These are phyloP conservation scores for Hippolais icterina DNA, from an alignment of 2,113 vertebrate genomes.

Conservation along the genomic window DNA sequence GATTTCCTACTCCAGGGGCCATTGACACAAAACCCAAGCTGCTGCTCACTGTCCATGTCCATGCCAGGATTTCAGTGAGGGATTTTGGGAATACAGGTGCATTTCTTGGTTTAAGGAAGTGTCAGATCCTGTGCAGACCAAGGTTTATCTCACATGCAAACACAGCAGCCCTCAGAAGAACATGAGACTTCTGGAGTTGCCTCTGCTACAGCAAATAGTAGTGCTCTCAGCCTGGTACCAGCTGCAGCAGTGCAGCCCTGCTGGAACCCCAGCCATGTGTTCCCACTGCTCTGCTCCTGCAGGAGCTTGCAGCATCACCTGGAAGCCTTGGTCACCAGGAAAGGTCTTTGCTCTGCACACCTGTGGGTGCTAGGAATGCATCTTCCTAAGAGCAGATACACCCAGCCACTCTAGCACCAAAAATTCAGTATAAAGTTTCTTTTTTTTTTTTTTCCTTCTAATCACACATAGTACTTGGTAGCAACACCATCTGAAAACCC, in stretches of 20 bases:
- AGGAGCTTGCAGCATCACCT: neutral
- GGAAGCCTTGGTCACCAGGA: neutral
- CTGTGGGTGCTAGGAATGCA: neutral
- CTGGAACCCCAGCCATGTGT: neutral
- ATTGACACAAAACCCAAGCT: neutral
- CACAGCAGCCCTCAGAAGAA: neutral
- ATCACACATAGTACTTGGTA: neutral
- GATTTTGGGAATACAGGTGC: neutral
- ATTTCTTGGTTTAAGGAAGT: neutral
- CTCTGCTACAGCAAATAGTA: neutral
- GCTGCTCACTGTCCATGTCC: neutral
- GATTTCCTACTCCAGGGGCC: neutral
- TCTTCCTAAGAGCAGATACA: neutral
- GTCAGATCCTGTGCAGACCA: neutral
- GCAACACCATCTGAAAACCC: neutral
- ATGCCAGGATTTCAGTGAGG: neutral
- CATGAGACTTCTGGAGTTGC: neutral
- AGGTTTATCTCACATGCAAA: neutral
- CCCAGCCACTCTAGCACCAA: neutral
- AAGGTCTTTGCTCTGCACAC: neutral
- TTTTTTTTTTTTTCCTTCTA: neutral
- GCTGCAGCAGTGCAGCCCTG: neutral
- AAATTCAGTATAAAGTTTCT: neutral
- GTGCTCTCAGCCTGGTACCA: fast-evolving
- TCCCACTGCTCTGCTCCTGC: neutral